Evolutionary conservation across 2,888 invertebrate genomes (phyloP), one percentile per base, ranked within the genome.

Genomic region (Drepanosiphum platanoidis): DNA sequence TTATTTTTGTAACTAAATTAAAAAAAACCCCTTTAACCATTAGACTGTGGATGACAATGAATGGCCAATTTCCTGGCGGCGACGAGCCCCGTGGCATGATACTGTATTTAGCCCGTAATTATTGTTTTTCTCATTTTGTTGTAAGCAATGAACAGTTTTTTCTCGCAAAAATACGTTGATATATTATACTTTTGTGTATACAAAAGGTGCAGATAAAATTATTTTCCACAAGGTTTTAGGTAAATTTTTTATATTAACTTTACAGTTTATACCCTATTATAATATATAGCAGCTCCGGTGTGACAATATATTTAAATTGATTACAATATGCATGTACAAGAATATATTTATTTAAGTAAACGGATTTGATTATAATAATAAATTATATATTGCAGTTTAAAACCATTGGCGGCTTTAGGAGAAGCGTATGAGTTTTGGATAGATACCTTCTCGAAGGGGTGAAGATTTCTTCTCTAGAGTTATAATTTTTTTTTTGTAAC

Each of bases 1-100:
- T 58, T 75, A 75, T 64, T 52, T 84, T 75, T 66, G 68, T 84
- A 77, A 66, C 77, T 84, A 84, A 84, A 84, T 84, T 84, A 77
- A 84, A 84, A 77, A 75, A 66, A 39, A 46, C 32, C 83, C 68
- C 52, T 84, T 84, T 84, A 84, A 84, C 66, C 75, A 52, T 66
- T 27, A 13, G 8, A 68, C 75, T 7, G 39, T 22, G 84, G 58
- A 68, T 30, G 34, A 72, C 83, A 18, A 71, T 30, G 70, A 81
- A 81, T 27, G 70, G 80, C 80, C 68, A 81, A 81, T 81, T 81
- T 81, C 80, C 80, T 81, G 5, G 68, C 71, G 58, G 80, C 80
- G 70, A 52, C 58, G 80, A 71, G 80, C 80, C 80, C 70, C 58
- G 80, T 36, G 34, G 74, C 52, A 22, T 30, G 34, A 34, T 36